Percentiles rank a stretch among this genome's conserved stretches.
Conservation (phyloP, 2,113 vertebrate species). For the Amphilophus citrinellus region DNA sequence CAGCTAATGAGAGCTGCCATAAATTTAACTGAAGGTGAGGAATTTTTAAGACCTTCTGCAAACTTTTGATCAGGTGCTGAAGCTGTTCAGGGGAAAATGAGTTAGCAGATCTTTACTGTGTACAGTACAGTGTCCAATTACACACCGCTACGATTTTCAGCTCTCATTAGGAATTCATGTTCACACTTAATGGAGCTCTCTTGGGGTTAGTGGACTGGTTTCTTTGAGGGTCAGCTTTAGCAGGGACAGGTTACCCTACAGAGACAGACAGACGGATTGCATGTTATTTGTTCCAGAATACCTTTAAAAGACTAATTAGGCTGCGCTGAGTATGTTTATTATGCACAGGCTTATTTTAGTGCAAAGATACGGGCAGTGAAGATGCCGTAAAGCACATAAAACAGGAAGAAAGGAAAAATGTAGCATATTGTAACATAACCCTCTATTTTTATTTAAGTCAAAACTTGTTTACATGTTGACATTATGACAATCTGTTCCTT, state of each 20-base stretch:
- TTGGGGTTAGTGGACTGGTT: conserved; percentile 32
- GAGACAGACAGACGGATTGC: neutral
- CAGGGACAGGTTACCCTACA: conserved; percentile 1
- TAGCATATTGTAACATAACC: neutral
- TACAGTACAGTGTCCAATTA: conserved; percentile 85
- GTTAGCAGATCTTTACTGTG: conserved; percentile 80
- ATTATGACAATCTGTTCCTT: no score
- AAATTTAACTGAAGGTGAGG: conserved; percentile 85
- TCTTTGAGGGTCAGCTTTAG: conserved; percentile 28
- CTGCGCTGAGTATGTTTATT: neutral
- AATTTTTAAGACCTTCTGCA: conserved; percentile 84
- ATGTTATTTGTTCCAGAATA: conserved; percentile 1
- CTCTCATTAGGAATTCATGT: conserved; percentile 81
- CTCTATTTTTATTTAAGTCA: no score
- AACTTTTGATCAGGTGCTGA: conserved; percentile 85
- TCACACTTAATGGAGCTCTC: conserved; percentile 52
- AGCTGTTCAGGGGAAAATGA: conserved; percentile 64
- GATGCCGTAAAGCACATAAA: neutral
- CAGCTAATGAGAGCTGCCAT: conserved; percentile 83
- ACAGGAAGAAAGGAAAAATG: neutral
- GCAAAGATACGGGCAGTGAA: neutral
- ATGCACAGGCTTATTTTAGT: neutral
- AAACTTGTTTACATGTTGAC: no score
- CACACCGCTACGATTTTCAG: conserved; percentile 77
- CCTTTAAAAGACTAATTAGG: neutral